These are phyloP conservation scores for Automeris io DNA, from an alignment of 2,888 invertebrate genomes.

Conservation along the genomic window DNA sequence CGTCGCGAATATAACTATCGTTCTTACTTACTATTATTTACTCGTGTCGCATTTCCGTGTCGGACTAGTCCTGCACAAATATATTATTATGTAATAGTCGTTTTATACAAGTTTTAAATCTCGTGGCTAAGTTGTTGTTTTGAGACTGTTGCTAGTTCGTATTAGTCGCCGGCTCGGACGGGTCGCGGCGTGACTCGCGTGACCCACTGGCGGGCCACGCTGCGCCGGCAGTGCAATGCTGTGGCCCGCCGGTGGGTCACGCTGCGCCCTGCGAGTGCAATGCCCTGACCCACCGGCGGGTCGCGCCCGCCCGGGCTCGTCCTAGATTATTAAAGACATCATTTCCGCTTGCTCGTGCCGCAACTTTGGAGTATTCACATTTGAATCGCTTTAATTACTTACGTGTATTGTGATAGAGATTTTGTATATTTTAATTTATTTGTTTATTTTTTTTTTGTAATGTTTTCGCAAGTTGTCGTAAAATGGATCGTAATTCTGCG, in stretches of 20 bases:
- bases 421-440: conserved; percentile 78
- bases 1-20: no score
- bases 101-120: conserved; percentile 40
- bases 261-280: no score
- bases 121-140: conserved; percentile 38
- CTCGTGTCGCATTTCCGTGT: conserved; percentile 16
- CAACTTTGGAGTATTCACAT: conserved; percentile 74
- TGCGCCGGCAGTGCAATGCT: neutral
- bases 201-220: neutral
- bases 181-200: conserved; percentile 42
- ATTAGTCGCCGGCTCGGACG: conserved; percentile 37
- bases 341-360: conserved; percentile 61
- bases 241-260: neutral
- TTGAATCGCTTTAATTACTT: conserved; percentile 77
- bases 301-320: conserved; percentile 17
- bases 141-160: conserved; percentile 33
- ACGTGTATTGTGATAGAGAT: conserved; percentile 78
- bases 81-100: conserved; percentile 25
- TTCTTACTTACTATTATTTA: no score
- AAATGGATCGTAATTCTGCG: conserved; percentile 49
- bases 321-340: conserved; percentile 31
- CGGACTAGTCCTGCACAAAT: conserved; percentile 52
- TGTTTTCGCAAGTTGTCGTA: conserved; percentile 71
- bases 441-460: conserved; percentile 52
- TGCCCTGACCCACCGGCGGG: neutral